Evolutionary conservation across 2,113 vertebrate genomes (phyloP).

Genomic region (Caracal caracal): DNA sequence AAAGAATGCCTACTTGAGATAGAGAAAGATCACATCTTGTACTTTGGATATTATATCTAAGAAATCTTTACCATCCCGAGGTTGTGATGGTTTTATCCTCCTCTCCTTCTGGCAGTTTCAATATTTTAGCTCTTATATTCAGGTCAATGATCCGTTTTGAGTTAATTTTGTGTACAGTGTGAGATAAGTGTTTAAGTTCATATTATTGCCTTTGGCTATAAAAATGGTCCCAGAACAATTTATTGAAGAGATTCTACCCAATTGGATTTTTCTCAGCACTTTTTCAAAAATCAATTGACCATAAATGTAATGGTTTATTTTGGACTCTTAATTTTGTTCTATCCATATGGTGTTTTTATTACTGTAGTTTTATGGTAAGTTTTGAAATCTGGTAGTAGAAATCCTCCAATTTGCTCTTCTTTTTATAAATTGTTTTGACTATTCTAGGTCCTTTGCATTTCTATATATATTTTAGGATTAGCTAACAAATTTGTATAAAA

Average conservation of each 20-base stretch:
- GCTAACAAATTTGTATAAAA: not conserved
- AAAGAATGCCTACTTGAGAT: too few relatives aligned
- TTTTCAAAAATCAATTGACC: not conserved
- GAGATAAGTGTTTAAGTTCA: not conserved
- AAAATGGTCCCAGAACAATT: not conserved
- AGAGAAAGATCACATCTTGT: too few relatives aligned
- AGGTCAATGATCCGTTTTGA: not conserved
- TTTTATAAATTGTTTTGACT: not conserved
- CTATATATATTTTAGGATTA: not conserved
- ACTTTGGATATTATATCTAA: not conserved
- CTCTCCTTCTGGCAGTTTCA: not conserved
- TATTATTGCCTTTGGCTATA: not conserved
- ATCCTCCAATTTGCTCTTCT: not conserved
- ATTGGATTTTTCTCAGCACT: not conserved
- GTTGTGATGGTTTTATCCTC: not conserved
- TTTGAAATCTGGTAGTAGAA: not conserved
- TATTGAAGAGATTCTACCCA: not conserved
- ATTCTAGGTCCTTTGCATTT: not conserved
- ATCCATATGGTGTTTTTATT: not conserved
- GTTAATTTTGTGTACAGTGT: not conserved
- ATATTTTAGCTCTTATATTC: not conserved
- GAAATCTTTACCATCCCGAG: not conserved
- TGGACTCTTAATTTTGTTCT: not conserved
- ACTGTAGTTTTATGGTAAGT: not conserved
- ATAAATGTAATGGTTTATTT: not conserved